Evolutionary conservation across 2,888 invertebrate species (phyloP), one percentile per base, ranked within the genome.

Genomic region (Alviniconcha strummeri): DNA sequence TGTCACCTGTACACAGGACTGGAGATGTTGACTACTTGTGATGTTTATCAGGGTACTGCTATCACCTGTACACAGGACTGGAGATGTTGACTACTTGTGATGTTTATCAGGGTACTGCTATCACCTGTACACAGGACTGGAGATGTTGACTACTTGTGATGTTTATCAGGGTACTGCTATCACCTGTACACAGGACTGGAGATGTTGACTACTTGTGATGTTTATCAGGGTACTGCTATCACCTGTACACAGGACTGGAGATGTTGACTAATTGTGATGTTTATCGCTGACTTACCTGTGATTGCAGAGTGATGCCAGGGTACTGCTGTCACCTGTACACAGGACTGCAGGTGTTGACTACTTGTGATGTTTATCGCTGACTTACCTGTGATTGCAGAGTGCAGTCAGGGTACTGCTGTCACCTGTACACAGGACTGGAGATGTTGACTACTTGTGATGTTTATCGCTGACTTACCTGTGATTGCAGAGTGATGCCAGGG

Each of bases 341-440:
- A 9, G 95, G 95, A 89, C 96, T 95, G 72, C 95, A 97, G 13
- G 96, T 96, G 85, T 95, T 11, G 91, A 96, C 55, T 96, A 96
- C 87, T 96, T 96, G 2, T 94, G 96, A 75, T 98, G 98, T 0
- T 36, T 36, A 36, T 36, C 3, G 36, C 36, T 36, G 36, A 36
- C 36, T 36, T 36, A 36, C 36, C 36, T 60, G 60, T 13, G 13
- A 60, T 60, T 71, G 5, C 76, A 86, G 86, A 60, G 85, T 85
- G 1, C 96, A 96, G 92, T 95, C 97, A 0, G 98, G 98, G 3
- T 94, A 96, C 85, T 98, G 98, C 92, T 98, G 96, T 92, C 97
- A 98, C 93, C 93, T 98, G 54, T 96, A 96, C 91, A 96, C 96
- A 9, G 95, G 95, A 89, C 96, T 95, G 72, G 95, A 97, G 13